phyloP scores from a whole-genome alignment of 2,113 vertebrate genomes.

The Eublepharis macularius region DNA sequence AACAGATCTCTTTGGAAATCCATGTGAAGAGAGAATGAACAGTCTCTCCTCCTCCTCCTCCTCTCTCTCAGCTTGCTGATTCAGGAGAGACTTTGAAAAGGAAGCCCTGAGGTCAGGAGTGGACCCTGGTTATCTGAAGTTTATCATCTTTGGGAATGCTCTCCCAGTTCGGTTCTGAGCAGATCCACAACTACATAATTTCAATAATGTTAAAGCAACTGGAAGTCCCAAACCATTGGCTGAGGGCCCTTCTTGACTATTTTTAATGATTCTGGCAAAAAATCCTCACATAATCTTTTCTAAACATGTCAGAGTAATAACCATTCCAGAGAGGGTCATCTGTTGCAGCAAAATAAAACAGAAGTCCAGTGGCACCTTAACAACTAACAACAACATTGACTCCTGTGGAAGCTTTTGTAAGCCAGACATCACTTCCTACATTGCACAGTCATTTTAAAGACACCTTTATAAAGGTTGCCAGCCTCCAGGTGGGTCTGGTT shows the following conservation, averaged over 20 bases:
- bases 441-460: no score
- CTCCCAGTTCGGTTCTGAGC: background rate
- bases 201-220: background rate
- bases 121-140: background rate
- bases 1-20: background rate
- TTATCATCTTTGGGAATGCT: background rate
- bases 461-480: no score
- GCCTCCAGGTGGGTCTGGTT: no score
- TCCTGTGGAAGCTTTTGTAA: no score
- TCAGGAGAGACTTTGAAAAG: background rate
- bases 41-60: background rate
- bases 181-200: background rate
- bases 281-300: background rate
- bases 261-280: background rate
- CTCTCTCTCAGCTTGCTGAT: background rate
- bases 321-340: no score
- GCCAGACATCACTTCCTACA: no score
- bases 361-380: no score
- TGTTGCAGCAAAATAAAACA: no score
- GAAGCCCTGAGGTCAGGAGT: background rate
- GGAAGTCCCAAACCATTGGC: background rate
- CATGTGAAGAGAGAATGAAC: background rate
- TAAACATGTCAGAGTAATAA: no score
- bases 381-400: no score
- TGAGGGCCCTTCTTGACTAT: background rate